phyloP scores from a whole-genome alignment of 2,888 invertebrate species.

The Leucania comma region DNA sequence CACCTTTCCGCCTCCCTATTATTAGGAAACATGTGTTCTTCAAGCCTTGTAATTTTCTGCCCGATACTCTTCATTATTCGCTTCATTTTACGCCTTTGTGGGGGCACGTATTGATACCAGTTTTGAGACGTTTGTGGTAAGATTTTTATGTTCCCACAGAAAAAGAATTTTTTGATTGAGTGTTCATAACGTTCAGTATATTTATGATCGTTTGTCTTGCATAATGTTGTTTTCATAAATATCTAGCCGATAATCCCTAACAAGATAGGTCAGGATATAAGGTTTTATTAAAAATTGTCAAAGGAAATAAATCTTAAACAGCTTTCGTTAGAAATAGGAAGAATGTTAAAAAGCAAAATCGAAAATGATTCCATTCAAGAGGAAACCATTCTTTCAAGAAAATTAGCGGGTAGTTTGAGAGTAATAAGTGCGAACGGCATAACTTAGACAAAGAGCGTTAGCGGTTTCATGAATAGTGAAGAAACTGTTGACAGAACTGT shows the following conservation, averaged over 20 bases:
- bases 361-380: conserved; percentile 30
- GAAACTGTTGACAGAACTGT: conserved; percentile 12
- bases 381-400: conserved; percentile 37
- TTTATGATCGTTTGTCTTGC: conserved; percentile 11
- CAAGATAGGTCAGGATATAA: not conserved
- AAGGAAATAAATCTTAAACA: conserved; percentile 3
- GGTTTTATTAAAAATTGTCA: too few species aligned
- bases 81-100: conserved; percentile 72
- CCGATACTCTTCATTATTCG: conserved; percentile 72
- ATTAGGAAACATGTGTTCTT: conserved; percentile 71
- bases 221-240: not conserved
- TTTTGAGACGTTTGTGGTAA: conserved; percentile 48
- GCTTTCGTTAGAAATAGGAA: not conserved
- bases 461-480: conserved; percentile 16
- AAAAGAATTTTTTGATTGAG: conserved; percentile 41
- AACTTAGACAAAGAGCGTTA: not conserved
- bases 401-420: conserved; percentile 42
- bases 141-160: conserved; percentile 52
- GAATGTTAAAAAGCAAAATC: conserved; percentile 21
- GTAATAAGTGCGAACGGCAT: conserved; percentile 22
- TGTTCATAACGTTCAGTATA: conserved; percentile 18
- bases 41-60: conserved; percentile 73
- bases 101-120: conserved; percentile 61
- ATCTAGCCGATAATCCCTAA: not conserved
- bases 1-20: conserved; percentile 64